phyloP scores from a whole-genome alignment of 2,888 invertebrate species.

The Pollenia labialis region DNA sequence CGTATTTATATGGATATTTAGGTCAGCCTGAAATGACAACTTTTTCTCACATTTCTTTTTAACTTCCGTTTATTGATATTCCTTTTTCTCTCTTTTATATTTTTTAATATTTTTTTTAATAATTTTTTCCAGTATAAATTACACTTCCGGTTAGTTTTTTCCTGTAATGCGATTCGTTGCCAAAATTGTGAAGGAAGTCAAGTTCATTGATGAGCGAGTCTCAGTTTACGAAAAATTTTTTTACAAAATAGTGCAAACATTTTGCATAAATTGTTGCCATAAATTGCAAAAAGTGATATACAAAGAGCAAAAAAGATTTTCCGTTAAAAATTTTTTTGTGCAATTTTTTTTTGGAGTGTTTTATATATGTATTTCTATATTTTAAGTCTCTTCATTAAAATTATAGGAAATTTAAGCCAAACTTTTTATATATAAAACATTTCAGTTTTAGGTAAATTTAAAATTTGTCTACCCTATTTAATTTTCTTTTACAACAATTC shows the following conservation, averaged over 20 bases:
- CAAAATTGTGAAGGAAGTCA: constrained; percentile 35
- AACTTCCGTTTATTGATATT: not conserved
- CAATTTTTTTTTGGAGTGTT: not conserved
- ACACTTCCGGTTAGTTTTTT: constrained; percentile 52
- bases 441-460: no score
- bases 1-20: no score
- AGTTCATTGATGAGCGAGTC: constrained; percentile 57
- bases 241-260: not conserved
- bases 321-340: not conserved
- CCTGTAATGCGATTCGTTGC: not conserved
- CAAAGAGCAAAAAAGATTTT: not conserved
- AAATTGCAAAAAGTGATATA: not conserved
- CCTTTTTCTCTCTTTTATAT: not conserved
- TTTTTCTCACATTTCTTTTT: not conserved
- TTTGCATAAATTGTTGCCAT: constrained; percentile 4
- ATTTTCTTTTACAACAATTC: no score
- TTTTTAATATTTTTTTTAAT: not conserved
- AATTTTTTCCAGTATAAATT: constrained; percentile 44
- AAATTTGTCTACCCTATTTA: no score
- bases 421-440: no score
- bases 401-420: no score
- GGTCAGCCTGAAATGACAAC: no score
- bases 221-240: not conserved
- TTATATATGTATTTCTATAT: no score
- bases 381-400: not conserved